A percentile compares a stretch with the other conserved stretches of the same genome.
phyloP scores from a whole-genome alignment of 2,113 vertebrate genomes.

The Centropus unirufus region DNA sequence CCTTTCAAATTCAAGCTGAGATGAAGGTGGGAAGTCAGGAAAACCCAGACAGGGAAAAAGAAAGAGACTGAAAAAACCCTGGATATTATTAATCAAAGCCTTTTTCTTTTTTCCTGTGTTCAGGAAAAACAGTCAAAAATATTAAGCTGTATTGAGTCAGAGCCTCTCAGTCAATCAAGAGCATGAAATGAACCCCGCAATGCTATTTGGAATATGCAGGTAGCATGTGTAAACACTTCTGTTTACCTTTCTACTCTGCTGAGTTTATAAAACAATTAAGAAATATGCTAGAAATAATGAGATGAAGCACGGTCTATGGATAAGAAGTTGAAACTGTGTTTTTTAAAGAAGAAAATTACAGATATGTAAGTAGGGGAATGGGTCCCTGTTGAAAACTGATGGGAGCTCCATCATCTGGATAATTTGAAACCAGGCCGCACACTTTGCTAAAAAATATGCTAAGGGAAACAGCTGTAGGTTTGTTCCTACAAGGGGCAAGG shows the following conservation, averaged over 20 bases:
- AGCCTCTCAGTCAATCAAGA: neutral
- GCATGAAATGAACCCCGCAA: slow-evolving; percentile 7
- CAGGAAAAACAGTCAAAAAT: slow-evolving; percentile 2
- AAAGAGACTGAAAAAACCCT: neutral
- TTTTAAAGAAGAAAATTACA: neutral
- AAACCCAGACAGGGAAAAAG: neutral
- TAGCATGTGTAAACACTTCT: neutral
- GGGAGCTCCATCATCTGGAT: slow-evolving; percentile 53
- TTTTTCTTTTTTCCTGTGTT: neutral
- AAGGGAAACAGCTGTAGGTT: slow-evolving; percentile 43
- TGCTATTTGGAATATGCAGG: slow-evolving; percentile 36
- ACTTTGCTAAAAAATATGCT: neutral
- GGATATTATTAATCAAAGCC: slow-evolving; percentile 36
- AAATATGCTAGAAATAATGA: slow-evolving; percentile 2
- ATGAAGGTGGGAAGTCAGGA: neutral
- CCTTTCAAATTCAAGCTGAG: neutral
- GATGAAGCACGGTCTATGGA: neutral
- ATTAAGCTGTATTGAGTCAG: neutral
- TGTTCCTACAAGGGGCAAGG: neutral
- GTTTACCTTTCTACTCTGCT: slow-evolving; percentile 13
- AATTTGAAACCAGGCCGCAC: slow-evolving; percentile 7
- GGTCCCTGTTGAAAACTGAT: slow-evolving; percentile 43
- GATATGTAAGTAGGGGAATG: neutral
- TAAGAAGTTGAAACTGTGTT: neutral
- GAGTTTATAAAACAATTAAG: slow-evolving; percentile 45